Evolutionary conservation across 1,140 invertebrate genomes (phyloP).

Genomic region (Stenopsyche tienmushanensis): DNA sequence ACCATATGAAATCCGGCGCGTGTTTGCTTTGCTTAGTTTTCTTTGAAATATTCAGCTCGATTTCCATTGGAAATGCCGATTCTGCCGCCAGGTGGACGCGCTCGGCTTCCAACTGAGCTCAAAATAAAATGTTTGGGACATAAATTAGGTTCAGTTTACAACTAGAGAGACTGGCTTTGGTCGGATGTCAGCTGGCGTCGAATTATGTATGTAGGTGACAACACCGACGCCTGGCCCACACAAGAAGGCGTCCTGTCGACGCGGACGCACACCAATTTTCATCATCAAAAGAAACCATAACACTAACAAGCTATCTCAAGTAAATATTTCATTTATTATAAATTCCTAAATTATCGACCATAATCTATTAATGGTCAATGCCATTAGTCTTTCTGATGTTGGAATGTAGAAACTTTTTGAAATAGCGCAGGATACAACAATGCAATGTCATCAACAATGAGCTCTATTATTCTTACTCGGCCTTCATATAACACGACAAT

Average conservation of each 20-base stretch:
- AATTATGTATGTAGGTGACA: conserved; percentile 31
- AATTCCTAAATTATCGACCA: neutral
- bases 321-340: neutral
- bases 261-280: conserved; percentile 14
- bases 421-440: too few species aligned
- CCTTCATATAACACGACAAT: too few species aligned
- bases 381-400: too few species aligned
- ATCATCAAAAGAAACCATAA: neutral
- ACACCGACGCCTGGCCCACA: conserved; percentile 31
- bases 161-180: conserved; percentile 14
- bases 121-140: conserved; percentile 37
- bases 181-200: conserved; percentile 1
- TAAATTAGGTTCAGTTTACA: conserved; percentile 38
- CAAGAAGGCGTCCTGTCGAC: conserved; percentile 18
- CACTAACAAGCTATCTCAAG: neutral
- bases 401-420: too few species aligned
- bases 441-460: too few species aligned
- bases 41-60: too few species aligned
- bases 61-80: too few species aligned
- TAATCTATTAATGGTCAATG: too few species aligned
- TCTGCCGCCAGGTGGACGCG: conserved; percentile 13
- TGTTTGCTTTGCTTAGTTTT: too few species aligned
- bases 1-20: too few species aligned
- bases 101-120: conserved; percentile 16
- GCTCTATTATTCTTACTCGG: too few species aligned